Conservation (phyloP, 2,888 invertebrate genomes). For the Nymphalis polychloros region DNA sequence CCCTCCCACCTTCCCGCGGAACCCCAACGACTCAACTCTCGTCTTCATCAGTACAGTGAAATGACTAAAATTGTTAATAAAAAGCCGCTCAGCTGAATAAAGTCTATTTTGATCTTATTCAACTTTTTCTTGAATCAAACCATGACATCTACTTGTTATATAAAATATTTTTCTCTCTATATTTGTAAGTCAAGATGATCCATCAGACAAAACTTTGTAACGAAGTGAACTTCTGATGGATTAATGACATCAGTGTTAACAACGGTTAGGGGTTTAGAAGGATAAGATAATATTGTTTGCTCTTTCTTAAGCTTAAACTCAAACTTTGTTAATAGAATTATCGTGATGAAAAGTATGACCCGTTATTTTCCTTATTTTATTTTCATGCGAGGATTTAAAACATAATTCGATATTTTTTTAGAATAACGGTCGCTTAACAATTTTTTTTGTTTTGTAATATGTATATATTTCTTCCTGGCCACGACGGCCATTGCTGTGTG, state of each 20-base stretch:
- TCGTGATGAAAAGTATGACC: constrained; percentile 12
- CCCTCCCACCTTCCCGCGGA: too few species aligned
- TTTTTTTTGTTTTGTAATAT: too few species aligned
- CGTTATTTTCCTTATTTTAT: constrained; percentile 14
- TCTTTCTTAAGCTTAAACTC: constrained; percentile 23
- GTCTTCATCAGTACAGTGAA: too few species aligned
- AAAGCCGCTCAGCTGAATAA: neutral
- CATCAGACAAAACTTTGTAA: constrained; percentile 24
- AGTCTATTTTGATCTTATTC: neutral
- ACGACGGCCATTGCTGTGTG: too few species aligned
- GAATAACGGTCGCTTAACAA: too few species aligned
- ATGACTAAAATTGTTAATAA: too few species aligned
- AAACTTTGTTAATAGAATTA: constrained; percentile 31
- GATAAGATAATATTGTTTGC: constrained; percentile 33
- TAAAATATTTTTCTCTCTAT: neutral
- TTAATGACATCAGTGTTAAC: constrained; percentile 40
- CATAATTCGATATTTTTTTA: too few species aligned
- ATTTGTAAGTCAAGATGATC: constrained; percentile 10
- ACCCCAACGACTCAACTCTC: too few species aligned
- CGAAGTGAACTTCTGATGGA: constrained; percentile 36
- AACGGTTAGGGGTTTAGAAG: constrained; percentile 23
- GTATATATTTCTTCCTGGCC: too few species aligned
- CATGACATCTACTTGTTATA: neutral
- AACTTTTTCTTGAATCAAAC: neutral
- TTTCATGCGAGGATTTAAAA: neutral